phyloP scores from a whole-genome alignment of 2,113 vertebrate species.

The Cricetomys ansorgei region DNA sequence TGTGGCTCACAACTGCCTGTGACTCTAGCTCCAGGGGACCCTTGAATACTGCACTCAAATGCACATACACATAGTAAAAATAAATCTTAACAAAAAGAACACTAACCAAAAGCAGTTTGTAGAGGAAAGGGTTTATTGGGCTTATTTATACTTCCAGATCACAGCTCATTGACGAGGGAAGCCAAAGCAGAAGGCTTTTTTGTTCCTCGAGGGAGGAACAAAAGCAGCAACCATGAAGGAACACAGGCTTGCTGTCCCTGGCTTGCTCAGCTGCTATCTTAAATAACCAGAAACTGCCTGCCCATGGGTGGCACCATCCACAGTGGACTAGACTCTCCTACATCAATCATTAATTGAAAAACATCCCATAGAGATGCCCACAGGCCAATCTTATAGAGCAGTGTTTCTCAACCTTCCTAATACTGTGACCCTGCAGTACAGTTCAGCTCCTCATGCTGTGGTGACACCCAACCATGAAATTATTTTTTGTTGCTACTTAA shows the following conservation, averaged over 20 bases:
- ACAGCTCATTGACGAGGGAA: not conserved
- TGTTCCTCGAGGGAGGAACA: not conserved
- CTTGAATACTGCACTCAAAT: not conserved
- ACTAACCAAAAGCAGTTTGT: not conserved
- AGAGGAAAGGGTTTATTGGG: not conserved
- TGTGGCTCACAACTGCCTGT: not conserved
- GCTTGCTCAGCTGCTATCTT: not conserved
- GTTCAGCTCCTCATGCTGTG: no score
- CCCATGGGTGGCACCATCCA: not conserved
- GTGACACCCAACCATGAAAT: no score
- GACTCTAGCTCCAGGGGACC: not conserved
- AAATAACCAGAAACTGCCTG: not conserved
- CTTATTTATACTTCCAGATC: not conserved
- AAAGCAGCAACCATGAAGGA: not conserved
- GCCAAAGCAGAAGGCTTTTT: no score
- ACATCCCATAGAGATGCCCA: not conserved
- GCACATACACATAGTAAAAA: not conserved
- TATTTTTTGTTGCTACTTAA: no score
- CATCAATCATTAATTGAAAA: not conserved
- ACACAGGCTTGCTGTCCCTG: not conserved
- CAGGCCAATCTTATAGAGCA: not conserved
- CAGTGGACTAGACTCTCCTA: not conserved
- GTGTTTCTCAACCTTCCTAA: no score
- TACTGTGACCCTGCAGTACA: no score
- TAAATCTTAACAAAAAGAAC: not conserved